Evolutionary conservation across 2,797 vertebrate genomes (phyloP), one percentile per base, ranked within the genome.

Genomic region (Eurystomus glaucurus): DNA sequence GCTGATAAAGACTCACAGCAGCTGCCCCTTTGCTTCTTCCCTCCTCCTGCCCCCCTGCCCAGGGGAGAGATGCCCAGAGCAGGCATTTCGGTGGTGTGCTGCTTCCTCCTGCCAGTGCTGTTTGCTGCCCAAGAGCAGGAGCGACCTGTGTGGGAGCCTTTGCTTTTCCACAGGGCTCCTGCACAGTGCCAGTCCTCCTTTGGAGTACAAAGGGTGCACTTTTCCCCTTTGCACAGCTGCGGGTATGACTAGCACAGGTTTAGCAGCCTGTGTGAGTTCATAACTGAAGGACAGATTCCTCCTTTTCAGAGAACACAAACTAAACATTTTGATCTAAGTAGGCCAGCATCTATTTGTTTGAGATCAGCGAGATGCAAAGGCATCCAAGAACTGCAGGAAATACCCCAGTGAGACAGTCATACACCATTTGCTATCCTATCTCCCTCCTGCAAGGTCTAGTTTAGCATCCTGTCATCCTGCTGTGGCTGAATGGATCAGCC

Each of bases 1-100:
- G 25, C 46, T 41, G n/a, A 39, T 43, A 10, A 57, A 70, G 50
- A 13, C 7, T 26, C 6, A 2, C 3, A 76, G 50, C 45, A 46
- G 46, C 41, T 69, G 33, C 41, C 55, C 26, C 16, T 64, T 46
- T 68, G 45, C 35, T 70, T 55, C 48, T n/a, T 52, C 35, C 23
- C 31, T 77, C n/a, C 23, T 51, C 22, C 58, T 43, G 46, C 41
- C 18, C 16, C n/a, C 52, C 23, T 61, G 31, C 28, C 51, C 19
- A 3, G 11, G 15, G 74, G 39, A 76, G 10, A 0, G 2, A 15
- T 81, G 65, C 61, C 26, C 35, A 29, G 37, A 58, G 58, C 10
- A 51, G 62, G 20, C 0, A 0, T 87, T 82, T 10, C 0, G 1
- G 55, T 25, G 26, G 43, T 0, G 0, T 41, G 39, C 37, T 75